Evolutionary conservation across 1,140 invertebrate genomes (phyloP).

Genomic region (Drosophila orena): DNA sequence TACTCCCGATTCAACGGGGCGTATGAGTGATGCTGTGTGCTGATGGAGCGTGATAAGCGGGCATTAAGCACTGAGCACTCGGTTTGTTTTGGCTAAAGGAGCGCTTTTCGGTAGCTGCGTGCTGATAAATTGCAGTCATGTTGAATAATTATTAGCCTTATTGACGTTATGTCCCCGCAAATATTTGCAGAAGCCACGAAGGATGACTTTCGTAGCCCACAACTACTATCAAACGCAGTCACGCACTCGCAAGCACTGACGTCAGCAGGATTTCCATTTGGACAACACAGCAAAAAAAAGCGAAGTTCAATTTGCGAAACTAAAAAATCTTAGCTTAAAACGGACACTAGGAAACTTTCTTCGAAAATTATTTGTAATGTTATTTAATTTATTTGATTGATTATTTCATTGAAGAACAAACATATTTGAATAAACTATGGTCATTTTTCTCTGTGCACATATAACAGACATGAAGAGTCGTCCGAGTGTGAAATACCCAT

Average conservation of each 20-base stretch:
- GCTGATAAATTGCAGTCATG: slow-evolving; percentile 56
- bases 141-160: slow-evolving; percentile 74
- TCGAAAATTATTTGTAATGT: too few species aligned
- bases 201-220: slow-evolving; percentile 24
- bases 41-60: slow-evolving; percentile 27
- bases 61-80: slow-evolving; percentile 20
- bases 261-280: slow-evolving; percentile 13
- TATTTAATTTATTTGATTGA: not conserved
- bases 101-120: slow-evolving; percentile 28
- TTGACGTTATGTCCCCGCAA: slow-evolving; percentile 65
- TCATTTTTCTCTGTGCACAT: too few species aligned
- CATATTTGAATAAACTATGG: too few species aligned
- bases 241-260: slow-evolving; percentile 46
- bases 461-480: not conserved
- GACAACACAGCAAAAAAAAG: slow-evolving; percentile 18
- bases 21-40: slow-evolving; percentile 38
- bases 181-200: slow-evolving; percentile 74
- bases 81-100: slow-evolving; percentile 9
- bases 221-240: slow-evolving; percentile 15
- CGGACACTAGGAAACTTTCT: too few species aligned
- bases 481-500: slow-evolving; percentile 16
- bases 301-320: not conserved
- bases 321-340: not conserved
- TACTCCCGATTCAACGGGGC: not conserved
- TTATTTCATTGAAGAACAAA: not conserved